Evolutionary conservation across 2,888 invertebrate genomes (phyloP).

Genomic region (Drosophila paracracens): DNA sequence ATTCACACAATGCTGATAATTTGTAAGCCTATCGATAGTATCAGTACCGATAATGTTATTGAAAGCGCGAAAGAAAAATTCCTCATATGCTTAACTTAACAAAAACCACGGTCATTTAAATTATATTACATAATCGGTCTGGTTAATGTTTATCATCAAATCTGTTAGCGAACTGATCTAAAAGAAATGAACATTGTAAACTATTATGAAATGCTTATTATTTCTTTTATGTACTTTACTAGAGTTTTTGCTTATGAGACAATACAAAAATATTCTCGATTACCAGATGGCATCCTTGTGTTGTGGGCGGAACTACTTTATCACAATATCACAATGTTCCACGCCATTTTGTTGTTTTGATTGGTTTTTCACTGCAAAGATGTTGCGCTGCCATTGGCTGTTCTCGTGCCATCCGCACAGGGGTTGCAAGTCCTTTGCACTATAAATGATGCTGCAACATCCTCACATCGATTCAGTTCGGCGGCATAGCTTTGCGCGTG

Average conservation of each 20-base stretch:
- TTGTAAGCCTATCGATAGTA: neutral
- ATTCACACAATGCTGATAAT: slow-evolving; percentile 5
- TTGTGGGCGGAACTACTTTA: slow-evolving; percentile 13
- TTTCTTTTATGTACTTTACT: neutral
- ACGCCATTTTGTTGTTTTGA: slow-evolving; percentile 65
- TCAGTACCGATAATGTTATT: neutral
- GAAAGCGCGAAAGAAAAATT: neutral
- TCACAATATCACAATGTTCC: neutral
- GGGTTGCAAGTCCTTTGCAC: slow-evolving; percentile 39
- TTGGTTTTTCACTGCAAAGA: slow-evolving; percentile 44
- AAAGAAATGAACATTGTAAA: neutral
- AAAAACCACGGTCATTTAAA: slow-evolving; percentile 7
- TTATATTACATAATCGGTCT: neutral
- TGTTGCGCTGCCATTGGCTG: slow-evolving; percentile 49
- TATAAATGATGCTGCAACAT: slow-evolving; percentile 80
- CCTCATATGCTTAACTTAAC: neutral
- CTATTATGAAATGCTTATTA: neutral
- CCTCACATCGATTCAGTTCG: slow-evolving; percentile 60
- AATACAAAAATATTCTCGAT: neutral
- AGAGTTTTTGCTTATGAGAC: neutral
- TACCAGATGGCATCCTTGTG: neutral
- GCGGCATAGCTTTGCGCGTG: slow-evolving; percentile 43
- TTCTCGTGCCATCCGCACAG: neutral
- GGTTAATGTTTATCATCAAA: neutral
- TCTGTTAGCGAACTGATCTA: neutral